Evolutionary conservation across 2,888 invertebrate genomes (phyloP), one percentile per base, ranked within the genome.

Genomic region (Syrphus vitripennis): DNA sequence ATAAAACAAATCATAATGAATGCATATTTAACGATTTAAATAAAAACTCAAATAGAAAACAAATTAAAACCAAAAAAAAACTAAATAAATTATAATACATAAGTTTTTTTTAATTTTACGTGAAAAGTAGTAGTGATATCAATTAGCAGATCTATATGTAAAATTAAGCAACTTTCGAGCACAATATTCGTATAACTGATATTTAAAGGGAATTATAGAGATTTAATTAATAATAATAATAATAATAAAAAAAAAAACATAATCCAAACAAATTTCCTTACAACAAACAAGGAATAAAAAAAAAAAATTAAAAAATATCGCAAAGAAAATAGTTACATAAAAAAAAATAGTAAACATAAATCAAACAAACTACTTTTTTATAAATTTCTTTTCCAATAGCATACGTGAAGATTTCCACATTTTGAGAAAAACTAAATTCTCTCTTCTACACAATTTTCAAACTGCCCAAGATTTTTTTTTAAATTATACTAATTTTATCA

Each of bases 101-200:
- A 78, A 69, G 3, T 24, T 9, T 21, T 50, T 45, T 14, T 55
- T 34, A 7, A 34, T 37, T 40, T 24, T 57, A 57, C 63, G 67
- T 75, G 59, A 67, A 10, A 63, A 70, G 31, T 57, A 70, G 31
- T 57, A 14, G 78, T 83, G 79, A 76, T 76, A 69, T 80, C 48
- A n/a, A 74, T 78, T 74, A 75, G 83, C 78, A 76, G 70, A 83
- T 87, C 83, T 87, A 45, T 57, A 6, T 29, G 4, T 21, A 31
- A 87, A 69, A 55, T 55, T 59, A 77, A 87, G 83, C 87, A 87
- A 87, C 87, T 87, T 87, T 87, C 87, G 87, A 87, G 87, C 87
- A 87, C 83, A 87, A 83, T 83, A 75, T 82, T 84, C 21, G 37
- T 76, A 77, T 71, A 84, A 67, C 74, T 74, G 65, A 71, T 79